Evolutionary conservation across 2,797 vertebrate genomes (phyloP), one percentile per base, ranked within the genome.

Genomic region (Prionace glauca): DNA sequence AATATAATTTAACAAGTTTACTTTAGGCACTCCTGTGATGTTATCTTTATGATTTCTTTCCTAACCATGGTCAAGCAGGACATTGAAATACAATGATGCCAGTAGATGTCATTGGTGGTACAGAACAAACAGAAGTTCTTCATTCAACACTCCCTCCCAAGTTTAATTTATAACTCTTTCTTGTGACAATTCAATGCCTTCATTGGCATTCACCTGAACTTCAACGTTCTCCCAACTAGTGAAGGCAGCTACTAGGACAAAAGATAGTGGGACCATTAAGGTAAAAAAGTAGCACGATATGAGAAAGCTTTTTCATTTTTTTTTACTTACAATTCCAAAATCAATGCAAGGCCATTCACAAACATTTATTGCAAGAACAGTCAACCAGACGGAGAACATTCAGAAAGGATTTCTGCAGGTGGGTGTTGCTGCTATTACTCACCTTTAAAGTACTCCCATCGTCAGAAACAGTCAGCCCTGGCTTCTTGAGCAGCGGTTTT

Each of bases 401-500:
- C 65, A 69, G 14, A 69, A 24, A 65, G 88, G 60, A 67, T 71
- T 4, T 67, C 69, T 95, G 32, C 32, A 69, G 7, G 41, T 65
- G 32, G 81, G 11, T 41, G 60, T 0, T n/a, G 62, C 18, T 94
- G 16, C 7, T 0, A 88, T 1, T 22, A 2, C 3, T 96, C 96
- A 98, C 98, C 98, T 97, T 98, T 50, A 99, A 96, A 2, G 98
- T 45, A 45, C 98, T 99, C 79, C 98, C 98, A 12, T 98, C 97
- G 69, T 95, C 97, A 18, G 98, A 98, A 92, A 99, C 96, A 0
- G 97, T 98, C 84, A 99, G 97, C 11, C 98, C 98, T 0, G 98
- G 97, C 95, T 98, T 99, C 97, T 97, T 97, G 97, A 98, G 98
- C 95, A 99, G 96, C 0, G 98, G 98, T 2, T 96, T 98, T 0